Conservation (phyloP, 23 tunicate genomes). For the Ascidia mentula region DNA sequence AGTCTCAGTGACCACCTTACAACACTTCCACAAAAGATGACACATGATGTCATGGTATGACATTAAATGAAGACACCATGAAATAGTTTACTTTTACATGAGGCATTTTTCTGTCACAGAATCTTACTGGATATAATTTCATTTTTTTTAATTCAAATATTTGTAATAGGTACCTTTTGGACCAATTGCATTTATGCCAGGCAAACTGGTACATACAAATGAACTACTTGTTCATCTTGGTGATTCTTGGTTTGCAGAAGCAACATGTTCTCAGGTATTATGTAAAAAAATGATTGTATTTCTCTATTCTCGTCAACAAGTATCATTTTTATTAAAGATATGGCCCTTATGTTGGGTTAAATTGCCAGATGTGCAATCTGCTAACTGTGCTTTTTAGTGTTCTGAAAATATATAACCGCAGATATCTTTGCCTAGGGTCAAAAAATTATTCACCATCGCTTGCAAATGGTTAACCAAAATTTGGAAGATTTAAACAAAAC, state of each 20-base stretch:
- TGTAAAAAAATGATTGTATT: too few relatives aligned
- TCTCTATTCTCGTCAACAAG: too few relatives aligned
- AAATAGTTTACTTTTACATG: background rate
- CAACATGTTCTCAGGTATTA: conserved; percentile 78
- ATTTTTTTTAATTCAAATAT: too few relatives aligned
- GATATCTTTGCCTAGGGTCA: conserved; percentile 34
- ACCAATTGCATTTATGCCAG: conserved; percentile 74
- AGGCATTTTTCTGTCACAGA: background rate
- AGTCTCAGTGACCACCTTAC: conserved; percentile 30
- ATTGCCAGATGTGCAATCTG: background rate
- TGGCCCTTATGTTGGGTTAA: background rate
- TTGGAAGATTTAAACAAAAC: conserved; percentile 65
- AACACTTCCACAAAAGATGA: conserved; percentile 68
- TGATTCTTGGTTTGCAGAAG: conserved; percentile 81
- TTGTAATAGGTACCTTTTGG: conserved; percentile 81
- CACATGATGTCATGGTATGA: conserved; percentile 73
- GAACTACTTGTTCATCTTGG: conserved; percentile 87
- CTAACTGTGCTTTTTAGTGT: background rate
- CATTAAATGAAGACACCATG: background rate
- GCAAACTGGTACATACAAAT: conserved; percentile 85
- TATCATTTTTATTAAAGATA: background rate
- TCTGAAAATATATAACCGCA: background rate
- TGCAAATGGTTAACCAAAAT: conserved; percentile 46
- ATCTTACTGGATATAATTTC: background rate
- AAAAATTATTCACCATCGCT: conserved; percentile 59